phyloP scores from a whole-genome alignment of 2,797 vertebrate species.

The Propithecus deckenii region DNA sequence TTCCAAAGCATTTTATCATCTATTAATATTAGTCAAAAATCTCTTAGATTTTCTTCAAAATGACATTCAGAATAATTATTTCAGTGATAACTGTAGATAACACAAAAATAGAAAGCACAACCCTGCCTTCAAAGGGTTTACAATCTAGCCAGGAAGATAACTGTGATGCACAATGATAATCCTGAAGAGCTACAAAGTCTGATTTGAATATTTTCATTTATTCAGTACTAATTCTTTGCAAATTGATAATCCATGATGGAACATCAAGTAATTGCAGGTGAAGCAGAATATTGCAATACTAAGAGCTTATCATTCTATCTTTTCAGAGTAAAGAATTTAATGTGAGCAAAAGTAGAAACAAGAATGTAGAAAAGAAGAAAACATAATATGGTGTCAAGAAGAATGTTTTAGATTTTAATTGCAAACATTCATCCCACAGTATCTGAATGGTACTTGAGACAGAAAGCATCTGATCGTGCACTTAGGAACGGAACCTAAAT shows the following conservation, averaged over 20 bases:
- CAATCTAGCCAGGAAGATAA: neutral
- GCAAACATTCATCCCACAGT: neutral
- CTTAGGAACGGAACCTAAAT: neutral
- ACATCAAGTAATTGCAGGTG: neutral
- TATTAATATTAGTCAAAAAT: neutral
- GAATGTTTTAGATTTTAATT: neutral
- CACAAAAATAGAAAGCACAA: neutral
- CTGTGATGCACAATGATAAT: neutral
- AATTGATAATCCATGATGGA: neutral
- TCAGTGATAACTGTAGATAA: neutral
- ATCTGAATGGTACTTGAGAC: neutral
- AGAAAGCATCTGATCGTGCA: neutral
- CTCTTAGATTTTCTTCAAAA: conserved; percentile 27
- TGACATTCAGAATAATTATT: neutral
- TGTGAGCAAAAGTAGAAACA: neutral
- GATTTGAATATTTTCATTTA: neutral
- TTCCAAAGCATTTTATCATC: neutral
- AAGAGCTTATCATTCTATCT: neutral
- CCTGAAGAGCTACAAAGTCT: neutral
- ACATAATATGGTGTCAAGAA: neutral
- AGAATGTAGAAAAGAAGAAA: neutral
- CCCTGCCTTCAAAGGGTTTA: neutral
- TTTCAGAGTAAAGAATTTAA: neutral
- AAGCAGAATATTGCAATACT: neutral
- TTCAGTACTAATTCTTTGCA: neutral